Conservation (phyloP, 2,113 vertebrate genomes). For the Ahaetulla prasina region DNA sequence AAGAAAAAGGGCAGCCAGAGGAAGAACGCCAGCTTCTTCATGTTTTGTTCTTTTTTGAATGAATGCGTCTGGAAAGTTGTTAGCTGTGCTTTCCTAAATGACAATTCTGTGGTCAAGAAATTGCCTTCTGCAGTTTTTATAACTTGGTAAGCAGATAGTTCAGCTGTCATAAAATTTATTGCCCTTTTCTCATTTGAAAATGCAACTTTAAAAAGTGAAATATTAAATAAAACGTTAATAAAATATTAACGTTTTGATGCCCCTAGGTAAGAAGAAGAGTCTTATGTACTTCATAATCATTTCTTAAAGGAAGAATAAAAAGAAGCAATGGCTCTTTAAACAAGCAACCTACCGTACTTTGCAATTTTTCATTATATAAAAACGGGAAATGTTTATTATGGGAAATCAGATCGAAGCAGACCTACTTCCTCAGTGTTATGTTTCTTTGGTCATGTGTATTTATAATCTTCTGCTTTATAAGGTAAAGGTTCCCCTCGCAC, state of each 20-base stretch:
- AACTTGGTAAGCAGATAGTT: slow-evolving; percentile 42
- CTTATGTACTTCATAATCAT: neutral
- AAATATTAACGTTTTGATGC: slow-evolving; percentile 24
- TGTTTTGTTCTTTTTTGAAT: slow-evolving; percentile 22
- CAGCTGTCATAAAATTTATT: slow-evolving; percentile 63
- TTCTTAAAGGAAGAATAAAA: slow-evolving; percentile 26
- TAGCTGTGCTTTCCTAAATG: neutral
- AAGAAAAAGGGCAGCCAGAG: slow-evolving; percentile 33
- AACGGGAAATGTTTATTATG: neutral
- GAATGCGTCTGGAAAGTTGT: neutral
- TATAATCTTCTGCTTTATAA: neutral
- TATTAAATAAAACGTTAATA: too few species aligned
- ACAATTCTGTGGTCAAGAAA: slow-evolving; percentile 15
- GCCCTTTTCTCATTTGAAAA: slow-evolving; percentile 52
- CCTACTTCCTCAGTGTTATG: neutral
- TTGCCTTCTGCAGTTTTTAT: slow-evolving; percentile 40
- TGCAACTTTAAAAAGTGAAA: neutral
- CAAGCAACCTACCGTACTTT: neutral
- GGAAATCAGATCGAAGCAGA: neutral
- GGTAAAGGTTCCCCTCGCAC: too few species aligned
- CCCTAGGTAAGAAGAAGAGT: slow-evolving; percentile 2
- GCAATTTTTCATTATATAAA: neutral
- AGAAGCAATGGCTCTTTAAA: slow-evolving; percentile 3
- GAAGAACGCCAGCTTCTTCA: slow-evolving; percentile 41
- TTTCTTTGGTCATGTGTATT: neutral